These are phyloP conservation scores for Drosophila demipolita DNA, from an alignment of 2,888 invertebrate species.

Conservation along the genomic window DNA sequence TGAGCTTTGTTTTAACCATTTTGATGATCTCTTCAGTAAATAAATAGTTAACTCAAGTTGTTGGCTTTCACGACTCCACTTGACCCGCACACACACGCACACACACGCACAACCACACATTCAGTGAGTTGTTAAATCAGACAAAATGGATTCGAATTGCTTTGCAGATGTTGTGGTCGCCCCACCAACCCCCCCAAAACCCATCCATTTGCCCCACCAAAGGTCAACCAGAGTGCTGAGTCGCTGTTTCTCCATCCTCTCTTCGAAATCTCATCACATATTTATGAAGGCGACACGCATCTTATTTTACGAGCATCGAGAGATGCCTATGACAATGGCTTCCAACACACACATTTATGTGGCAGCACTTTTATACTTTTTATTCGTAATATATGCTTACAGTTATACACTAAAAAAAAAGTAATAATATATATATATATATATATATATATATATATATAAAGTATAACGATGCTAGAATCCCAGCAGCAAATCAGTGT, in stretches of 20 bases:
- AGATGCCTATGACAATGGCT: conserved; percentile 57
- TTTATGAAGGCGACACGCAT: conserved; percentile 70
- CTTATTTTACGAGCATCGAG: conserved; percentile 43
- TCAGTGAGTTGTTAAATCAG: conserved; percentile 42
- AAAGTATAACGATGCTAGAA: neutral
- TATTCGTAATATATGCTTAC: conserved; percentile 21
- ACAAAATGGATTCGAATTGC: conserved; percentile 49
- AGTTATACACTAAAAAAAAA: conserved; percentile 7
- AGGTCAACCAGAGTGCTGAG: conserved; percentile 15
- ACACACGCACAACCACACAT: neutral
- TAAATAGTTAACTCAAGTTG: conserved; percentile 31
- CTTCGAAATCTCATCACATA: conserved; percentile 63
- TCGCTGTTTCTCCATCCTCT: conserved; percentile 3
- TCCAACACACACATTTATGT: conserved; percentile 4
- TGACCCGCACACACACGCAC: conserved; percentile 27
- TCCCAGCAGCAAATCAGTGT: conserved; percentile 28
- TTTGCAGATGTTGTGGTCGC: conserved; percentile 30
- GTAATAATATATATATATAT: neutral
- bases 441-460: neutral
- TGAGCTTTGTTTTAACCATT: neutral
- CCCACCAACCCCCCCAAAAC: neutral
- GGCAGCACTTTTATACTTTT: conserved; percentile 16
- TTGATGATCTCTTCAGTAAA: conserved; percentile 6
- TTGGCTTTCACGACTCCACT: conserved; percentile 34
- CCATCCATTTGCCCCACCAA: too few relatives aligned